Evolutionary conservation across 2,113 vertebrate genomes (phyloP).

Genomic region (Cisticola juncidis): DNA sequence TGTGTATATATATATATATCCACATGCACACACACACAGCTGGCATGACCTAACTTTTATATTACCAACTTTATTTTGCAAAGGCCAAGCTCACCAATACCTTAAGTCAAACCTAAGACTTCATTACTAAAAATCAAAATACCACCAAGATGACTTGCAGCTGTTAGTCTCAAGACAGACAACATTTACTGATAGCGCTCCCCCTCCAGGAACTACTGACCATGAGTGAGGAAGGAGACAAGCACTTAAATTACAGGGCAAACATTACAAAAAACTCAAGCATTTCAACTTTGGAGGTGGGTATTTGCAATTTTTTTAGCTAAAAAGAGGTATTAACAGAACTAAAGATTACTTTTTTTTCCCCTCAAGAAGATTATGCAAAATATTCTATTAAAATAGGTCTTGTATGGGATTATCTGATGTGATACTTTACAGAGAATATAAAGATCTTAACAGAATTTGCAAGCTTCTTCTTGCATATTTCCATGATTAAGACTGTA

Average conservation of each 20-base stretch:
- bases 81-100: neutral
- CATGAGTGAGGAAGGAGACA: neutral
- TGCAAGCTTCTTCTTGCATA: neutral
- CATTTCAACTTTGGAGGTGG: neutral
- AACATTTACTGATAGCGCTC: neutral
- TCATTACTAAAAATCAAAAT: neutral
- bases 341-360: neutral
- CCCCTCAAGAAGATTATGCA: neutral
- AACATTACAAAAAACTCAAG: neutral
- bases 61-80: neutral
- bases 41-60: accelerated
- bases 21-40: accelerated
- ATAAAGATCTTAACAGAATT: neutral
- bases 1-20: too few species aligned
- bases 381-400: neutral
- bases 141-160: neutral
- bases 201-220: neutral
- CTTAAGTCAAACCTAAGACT: neutral
- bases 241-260: neutral
- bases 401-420: neutral
- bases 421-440: neutral
- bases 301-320: neutral
- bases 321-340: neutral
- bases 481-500: neutral
- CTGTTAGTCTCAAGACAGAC: neutral